Evolutionary conservation across 2,113 vertebrate genomes (phyloP), one percentile per base, ranked within the genome.

Genomic region (Choloepus hoffmanni): DNA sequence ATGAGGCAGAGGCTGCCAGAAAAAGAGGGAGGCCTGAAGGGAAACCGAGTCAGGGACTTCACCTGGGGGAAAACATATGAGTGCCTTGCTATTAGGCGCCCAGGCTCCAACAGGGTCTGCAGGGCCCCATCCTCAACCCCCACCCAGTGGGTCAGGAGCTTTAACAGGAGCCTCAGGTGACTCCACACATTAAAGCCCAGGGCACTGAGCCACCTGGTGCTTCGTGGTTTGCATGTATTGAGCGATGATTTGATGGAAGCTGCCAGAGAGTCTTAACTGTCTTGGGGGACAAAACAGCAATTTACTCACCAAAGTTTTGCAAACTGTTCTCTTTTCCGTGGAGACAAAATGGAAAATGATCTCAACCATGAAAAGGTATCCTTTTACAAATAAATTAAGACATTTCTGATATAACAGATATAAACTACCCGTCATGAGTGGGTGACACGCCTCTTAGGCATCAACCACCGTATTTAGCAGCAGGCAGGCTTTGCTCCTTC

Each of bases 181-280:
- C 13, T 1, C 19, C 16, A 15, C 16, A 30, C 63, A 30, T 1
- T 67, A 33, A 8, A 40, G 68, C 68, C 3, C 3, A 67, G 63
- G 63, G 1, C 4, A 6, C 55, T 55, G 55, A 55, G 12, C 55
- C 12, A 53, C 55, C 55, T 18, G 55, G 55, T 18, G 55, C 18
- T 19, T 23, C 4, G 19, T 10, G 84, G 23, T 4, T 1, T 1
- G 26, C 1, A 0, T 1, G 2, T 6, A 5, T 1, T n/a, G 18
- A 7, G 28, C 10, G 76, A 24, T 1, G 10, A 15, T 7, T 43
- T 33, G 7, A 8, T 2, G 43, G 10, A 36, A 7, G 5, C 10
- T 74, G 55, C 85, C 70, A 5, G 0, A 12, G 62, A 63, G 23
- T 3, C n/a, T 33, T 30, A 18, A 36, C 3, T 76, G 33, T 33